Percentiles rank a stretch among this genome's conserved stretches.
phyloP scores from a whole-genome alignment of 1,140 invertebrate species.

The Tribolium castaneum region DNA sequence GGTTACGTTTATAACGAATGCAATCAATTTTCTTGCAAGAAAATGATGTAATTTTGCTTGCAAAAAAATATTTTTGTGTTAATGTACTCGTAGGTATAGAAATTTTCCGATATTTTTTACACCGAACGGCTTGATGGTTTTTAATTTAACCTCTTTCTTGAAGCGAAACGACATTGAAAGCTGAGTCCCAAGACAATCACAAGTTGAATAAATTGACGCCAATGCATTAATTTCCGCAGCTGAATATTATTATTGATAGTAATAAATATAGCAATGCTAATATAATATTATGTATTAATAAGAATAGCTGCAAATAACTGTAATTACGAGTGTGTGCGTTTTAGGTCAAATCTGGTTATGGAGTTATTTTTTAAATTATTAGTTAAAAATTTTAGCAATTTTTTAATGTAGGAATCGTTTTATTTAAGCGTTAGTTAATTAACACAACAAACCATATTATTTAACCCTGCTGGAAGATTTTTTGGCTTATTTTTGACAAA shows the following conservation, averaged over 20 bases:
- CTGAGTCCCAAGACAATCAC: neutral
- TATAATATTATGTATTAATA: neutral
- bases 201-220: neutral
- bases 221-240: neutral
- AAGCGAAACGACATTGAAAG: conserved; percentile 19
- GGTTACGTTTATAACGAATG: no score
- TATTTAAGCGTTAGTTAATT: no score
- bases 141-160: neutral
- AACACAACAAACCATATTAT: no score
- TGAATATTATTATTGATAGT: neutral
- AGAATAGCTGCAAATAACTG: neutral
- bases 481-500: no score
- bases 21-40: no score
- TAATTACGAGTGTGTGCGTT: neutral
- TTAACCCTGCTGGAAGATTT: no score
- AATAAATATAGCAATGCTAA: neutral
- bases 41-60: no score
- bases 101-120: neutral
- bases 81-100: neutral
- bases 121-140: neutral
- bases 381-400: no score
- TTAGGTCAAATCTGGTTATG: neutral
- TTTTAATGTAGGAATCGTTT: no score
- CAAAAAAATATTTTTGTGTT: no score
- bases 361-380: no score